Conservation (phyloP, 1,140 invertebrate species). For the Aporrectodea caliginosa region DNA sequence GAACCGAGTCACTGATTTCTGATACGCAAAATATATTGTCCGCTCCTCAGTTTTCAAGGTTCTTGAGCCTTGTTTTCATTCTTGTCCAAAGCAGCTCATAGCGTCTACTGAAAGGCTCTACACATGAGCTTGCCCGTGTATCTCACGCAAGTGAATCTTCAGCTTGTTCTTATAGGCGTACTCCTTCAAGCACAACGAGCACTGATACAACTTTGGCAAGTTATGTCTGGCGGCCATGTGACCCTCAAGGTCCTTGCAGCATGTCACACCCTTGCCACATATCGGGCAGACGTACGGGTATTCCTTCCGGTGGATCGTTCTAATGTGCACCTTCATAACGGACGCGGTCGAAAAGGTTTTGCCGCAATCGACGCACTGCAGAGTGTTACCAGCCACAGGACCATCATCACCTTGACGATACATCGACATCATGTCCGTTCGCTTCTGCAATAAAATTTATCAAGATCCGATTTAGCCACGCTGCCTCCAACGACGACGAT, state of each 20-base stretch:
- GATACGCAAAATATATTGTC: no score
- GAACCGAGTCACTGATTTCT: no score
- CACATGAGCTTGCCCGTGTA: background rate
- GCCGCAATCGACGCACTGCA: background rate
- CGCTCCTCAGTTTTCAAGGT: no score
- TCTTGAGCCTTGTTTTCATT: no score
- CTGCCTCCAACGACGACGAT: no score
- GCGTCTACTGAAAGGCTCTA: no score
- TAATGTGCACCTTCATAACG: background rate
- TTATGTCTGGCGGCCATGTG: background rate
- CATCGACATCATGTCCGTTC: no score
- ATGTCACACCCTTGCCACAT: background rate
- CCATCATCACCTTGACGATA: no score
- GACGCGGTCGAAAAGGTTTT: background rate
- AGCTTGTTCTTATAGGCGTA: background rate
- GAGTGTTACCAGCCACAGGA: background rate
- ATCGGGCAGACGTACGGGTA: background rate
- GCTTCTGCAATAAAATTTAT: no score
- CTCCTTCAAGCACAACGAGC: background rate
- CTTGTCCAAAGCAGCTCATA: no score
- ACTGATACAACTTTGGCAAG: background rate
- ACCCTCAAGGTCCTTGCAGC: background rate
- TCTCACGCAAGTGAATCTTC: background rate
- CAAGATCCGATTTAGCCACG: no score
- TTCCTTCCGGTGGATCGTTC: background rate